phyloP scores from a whole-genome alignment of 2,113 vertebrate genomes.

The Colinus virginianus region DNA sequence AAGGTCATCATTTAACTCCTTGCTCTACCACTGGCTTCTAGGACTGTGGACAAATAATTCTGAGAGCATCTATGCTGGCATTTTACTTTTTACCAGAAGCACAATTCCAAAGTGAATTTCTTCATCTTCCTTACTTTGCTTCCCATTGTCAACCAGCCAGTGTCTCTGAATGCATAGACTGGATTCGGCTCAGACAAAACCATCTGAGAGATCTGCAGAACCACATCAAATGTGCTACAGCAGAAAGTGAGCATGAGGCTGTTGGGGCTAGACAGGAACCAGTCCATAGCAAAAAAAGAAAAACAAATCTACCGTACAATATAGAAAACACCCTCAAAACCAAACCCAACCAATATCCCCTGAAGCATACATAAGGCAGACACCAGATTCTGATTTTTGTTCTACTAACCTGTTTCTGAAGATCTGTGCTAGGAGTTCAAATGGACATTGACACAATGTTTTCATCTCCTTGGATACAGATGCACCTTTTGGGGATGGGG shows the following conservation, averaged over 20 bases:
- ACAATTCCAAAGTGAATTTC: neutral
- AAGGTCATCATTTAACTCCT: fast-evolving
- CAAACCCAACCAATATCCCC: neutral
- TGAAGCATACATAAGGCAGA: neutral
- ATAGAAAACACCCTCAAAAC: neutral
- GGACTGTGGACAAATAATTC: neutral
- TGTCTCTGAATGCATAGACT: fast-evolving
- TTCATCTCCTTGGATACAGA: neutral
- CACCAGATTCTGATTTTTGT: neutral
- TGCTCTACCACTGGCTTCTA: fast-evolving
- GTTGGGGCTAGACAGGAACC: neutral
- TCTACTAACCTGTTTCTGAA: neutral
- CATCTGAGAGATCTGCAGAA: neutral
- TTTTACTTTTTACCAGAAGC: neutral
- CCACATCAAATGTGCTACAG: fast-evolving
- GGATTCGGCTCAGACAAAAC: neutral
- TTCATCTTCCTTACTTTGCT: neutral
- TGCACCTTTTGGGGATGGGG: neutral
- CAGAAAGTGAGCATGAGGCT: neutral
- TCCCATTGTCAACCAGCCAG: fast-evolving
- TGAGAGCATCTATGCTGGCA: neutral
- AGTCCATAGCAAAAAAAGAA: neutral
- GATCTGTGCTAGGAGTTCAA: neutral
- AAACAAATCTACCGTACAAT: neutral
- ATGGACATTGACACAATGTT: fast-evolving